These are phyloP conservation scores for Scytalopus superciliaris DNA, from an alignment of 2,113 vertebrate species.

Conservation along the genomic window DNA sequence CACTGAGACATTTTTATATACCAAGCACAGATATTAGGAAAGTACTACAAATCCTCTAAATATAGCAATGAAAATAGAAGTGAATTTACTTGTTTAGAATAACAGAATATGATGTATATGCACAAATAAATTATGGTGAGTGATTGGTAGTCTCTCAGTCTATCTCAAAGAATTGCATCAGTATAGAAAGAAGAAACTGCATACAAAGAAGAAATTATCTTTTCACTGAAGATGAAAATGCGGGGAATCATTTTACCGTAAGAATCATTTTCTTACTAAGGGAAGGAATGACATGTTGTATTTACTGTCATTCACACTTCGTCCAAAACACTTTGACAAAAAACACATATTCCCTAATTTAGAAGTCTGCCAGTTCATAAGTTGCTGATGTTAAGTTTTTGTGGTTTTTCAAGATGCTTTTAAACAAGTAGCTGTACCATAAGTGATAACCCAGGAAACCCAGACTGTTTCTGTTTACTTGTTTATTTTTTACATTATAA, in stretches of 20 bases:
- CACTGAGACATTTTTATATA: neutral
- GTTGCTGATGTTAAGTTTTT: neutral
- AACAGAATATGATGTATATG: neutral
- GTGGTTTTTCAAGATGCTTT: neutral
- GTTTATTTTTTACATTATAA: slow-evolving; percentile 1
- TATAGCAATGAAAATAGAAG: neutral
- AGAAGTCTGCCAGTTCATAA: neutral
- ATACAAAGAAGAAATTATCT: neutral
- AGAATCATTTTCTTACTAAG: neutral
- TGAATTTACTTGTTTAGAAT: neutral
- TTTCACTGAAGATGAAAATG: neutral
- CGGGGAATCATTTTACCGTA: neutral
- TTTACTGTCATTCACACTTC: neutral
- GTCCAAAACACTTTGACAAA: neutral
- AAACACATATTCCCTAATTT: neutral
- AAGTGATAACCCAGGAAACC: neutral
- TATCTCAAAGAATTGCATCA: neutral
- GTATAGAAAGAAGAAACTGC: neutral
- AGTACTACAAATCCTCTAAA: neutral
- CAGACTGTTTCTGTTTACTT: slow-evolving; percentile 35
- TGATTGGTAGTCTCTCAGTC: neutral
- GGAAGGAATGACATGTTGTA: neutral
- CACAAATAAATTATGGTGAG: neutral
- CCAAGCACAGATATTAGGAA: neutral
- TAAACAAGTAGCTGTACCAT: slow-evolving; percentile 20